Percentiles rank a stretch among this genome's conserved stretches.
phyloP scores from a whole-genome alignment of 2,113 vertebrate species.

The Danio rerio region DNA sequence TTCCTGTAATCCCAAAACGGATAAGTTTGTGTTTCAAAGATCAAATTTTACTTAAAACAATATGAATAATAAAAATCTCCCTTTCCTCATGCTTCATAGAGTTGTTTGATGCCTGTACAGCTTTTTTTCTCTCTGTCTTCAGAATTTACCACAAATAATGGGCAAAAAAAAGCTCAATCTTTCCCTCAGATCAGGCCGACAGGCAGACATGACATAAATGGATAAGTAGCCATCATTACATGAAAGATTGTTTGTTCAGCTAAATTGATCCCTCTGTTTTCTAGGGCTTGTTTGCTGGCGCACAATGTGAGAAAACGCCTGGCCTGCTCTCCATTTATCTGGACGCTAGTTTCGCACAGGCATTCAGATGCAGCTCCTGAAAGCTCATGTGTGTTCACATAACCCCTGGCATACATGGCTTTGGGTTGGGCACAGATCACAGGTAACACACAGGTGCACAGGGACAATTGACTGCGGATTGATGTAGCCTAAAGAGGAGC shows the following conservation, averaged over 20 bases:
- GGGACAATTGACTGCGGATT: slow-evolving; percentile 72
- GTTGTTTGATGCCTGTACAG: slow-evolving; percentile 42
- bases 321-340: slow-evolving; percentile 43
- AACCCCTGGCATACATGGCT: slow-evolving; percentile 28
- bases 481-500: slow-evolving; percentile 65
- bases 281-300: slow-evolving; percentile 36
- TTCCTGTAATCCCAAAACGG: too few relatives aligned
- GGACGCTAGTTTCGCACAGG: slow-evolving; percentile 28
- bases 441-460: slow-evolving; percentile 79
- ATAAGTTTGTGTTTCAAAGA: too few relatives aligned
- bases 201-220: slow-evolving; percentile 90
- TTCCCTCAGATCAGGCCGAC: slow-evolving; percentile 50
- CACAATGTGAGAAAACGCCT: slow-evolving; percentile 58
- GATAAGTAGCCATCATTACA: slow-evolving; percentile 92
- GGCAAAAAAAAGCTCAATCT: not conserved
- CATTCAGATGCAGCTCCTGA: slow-evolving; percentile 42
- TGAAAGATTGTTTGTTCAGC: slow-evolving; percentile 89
- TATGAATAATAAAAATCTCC: not conserved
- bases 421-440: slow-evolving; percentile 70
- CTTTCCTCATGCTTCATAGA: slow-evolving; percentile 20
- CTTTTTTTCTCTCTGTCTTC: slow-evolving; percentile 11
- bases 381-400: slow-evolving; percentile 26
- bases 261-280: slow-evolving; percentile 86
- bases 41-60: not conserved
- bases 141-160: slow-evolving; percentile 44